Conservation (phyloP, 53 echinoderm and acorn worm species). For the Crossaster papposus region DNA sequence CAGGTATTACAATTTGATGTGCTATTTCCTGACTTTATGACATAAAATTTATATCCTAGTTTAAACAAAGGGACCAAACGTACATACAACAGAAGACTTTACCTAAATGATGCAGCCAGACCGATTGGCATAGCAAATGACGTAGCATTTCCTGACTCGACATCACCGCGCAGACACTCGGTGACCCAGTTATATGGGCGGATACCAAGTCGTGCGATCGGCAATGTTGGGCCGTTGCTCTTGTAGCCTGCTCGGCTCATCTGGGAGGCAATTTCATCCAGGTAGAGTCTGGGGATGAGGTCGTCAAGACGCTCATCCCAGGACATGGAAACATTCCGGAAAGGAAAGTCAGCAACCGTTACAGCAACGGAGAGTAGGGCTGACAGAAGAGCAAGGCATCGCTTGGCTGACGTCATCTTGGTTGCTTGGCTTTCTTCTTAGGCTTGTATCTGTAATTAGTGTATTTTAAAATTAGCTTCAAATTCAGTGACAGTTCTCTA, state of each 20-base stretch:
- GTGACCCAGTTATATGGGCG: slow-evolving; percentile 87
- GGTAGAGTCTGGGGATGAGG: slow-evolving; percentile 72
- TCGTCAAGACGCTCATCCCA: slow-evolving; percentile 90
- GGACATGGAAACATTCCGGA: slow-evolving; percentile 78
- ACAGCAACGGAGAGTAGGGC: background rate
- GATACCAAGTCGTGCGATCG: slow-evolving; percentile 75
- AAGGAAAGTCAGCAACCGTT: slow-evolving; percentile 54
- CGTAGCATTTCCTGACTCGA: slow-evolving; percentile 82
- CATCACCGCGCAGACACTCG: slow-evolving; percentile 87
- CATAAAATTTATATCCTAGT: background rate
- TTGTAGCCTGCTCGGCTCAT: slow-evolving; percentile 78
- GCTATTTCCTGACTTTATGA: background rate
- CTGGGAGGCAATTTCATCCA: slow-evolving; percentile 85
- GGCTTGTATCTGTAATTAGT: no score
- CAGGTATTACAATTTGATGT: no score
- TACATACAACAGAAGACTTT: background rate
- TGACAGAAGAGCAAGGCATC: background rate
- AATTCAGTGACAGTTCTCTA: no score
- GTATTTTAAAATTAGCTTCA: no score
- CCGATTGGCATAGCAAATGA: slow-evolving; percentile 88
- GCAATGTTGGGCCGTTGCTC: slow-evolving; percentile 80
- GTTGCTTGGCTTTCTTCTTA: background rate
- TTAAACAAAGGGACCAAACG: background rate
- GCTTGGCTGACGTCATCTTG: background rate
- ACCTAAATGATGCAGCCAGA: slow-evolving; percentile 90